Evolutionary conservation across 2,113 vertebrate genomes (phyloP).

Genomic region (Triplophysa siluroides): DNA sequence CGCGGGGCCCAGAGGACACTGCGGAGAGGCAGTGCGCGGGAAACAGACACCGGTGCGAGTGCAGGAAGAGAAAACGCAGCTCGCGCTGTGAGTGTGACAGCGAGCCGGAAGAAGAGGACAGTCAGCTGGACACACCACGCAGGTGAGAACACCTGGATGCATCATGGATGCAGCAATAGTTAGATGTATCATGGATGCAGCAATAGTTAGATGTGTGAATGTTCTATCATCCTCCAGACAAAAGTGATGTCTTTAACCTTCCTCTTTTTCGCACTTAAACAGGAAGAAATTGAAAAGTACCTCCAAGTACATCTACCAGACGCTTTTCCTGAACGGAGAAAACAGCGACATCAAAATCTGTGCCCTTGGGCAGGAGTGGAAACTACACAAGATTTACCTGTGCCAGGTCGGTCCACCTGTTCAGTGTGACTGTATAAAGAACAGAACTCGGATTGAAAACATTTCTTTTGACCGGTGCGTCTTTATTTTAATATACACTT

Average conservation of each 20-base stretch:
- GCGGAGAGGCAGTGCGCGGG: conserved; percentile 57
- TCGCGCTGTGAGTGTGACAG: conserved; percentile 77
- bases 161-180: background rate
- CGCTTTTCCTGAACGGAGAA: conserved; percentile 93
- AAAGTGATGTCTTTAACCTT: background rate
- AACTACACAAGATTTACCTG: conserved; percentile 94
- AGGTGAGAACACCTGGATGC: conserved; percentile 59
- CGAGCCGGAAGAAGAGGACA: conserved; percentile 74
- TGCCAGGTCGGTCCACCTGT: conserved; percentile 82
- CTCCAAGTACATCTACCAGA: conserved; percentile 96
- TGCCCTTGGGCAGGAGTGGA: conserved; percentile 95
- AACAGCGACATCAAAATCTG: conserved; percentile 96
- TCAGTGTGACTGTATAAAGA: background rate
- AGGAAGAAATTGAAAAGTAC: conserved; percentile 97
- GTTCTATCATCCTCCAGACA: no score
- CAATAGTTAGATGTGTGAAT: no score
- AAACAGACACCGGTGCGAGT: conserved; percentile 71
- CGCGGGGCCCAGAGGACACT: conserved; percentile 61
- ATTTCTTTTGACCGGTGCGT: background rate
- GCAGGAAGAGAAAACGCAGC: conserved; percentile 78
- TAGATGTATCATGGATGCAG: background rate
- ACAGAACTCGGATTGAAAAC: background rate
- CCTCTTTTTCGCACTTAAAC: background rate
- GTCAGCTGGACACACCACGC: conserved; percentile 75
- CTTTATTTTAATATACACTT: background rate